Conservation (phyloP, 2,888 invertebrate species). For the Oxycera nigricornis region DNA sequence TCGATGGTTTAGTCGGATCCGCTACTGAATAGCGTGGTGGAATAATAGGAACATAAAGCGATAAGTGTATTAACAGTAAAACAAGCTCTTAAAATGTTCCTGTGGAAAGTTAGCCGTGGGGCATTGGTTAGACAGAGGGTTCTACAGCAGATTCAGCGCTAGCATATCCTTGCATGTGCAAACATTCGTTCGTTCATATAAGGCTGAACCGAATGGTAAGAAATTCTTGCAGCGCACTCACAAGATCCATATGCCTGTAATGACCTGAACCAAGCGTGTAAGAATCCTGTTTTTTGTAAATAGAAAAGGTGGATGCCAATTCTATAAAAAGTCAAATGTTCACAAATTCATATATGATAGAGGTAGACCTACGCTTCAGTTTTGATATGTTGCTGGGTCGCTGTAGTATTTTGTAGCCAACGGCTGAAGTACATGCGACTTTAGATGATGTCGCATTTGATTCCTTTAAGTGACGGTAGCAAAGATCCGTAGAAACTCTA, state of each 20-base stretch:
- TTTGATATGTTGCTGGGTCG: not conserved
- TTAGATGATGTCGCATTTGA: too few relatives aligned
- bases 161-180: not conserved
- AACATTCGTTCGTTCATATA: not conserved
- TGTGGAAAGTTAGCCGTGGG: conserved; percentile 21
- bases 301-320: conserved; percentile 29
- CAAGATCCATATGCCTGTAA: not conserved
- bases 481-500: not conserved
- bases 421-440: not conserved
- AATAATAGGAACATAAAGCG: conserved; percentile 38
- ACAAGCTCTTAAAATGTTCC: conserved; percentile 38
- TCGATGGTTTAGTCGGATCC: not conserved
- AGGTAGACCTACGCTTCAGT: too few relatives aligned
- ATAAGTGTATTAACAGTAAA: conserved; percentile 40
- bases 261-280: not conserved
- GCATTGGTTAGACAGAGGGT: not conserved
- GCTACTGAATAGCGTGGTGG: conserved; percentile 16
- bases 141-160: not conserved
- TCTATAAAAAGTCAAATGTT: too few relatives aligned
- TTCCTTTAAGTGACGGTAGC: not conserved
- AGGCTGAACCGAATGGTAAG: not conserved
- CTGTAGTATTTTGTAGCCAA: not conserved
- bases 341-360: too few relatives aligned
- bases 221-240: not conserved
- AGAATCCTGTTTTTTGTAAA: conserved; percentile 14